A percentile compares a stretch with the other conserved stretches of the same genome.
phyloP scores from a whole-genome alignment of 2,888 invertebrate species.

The Petrolisthes manimaculis region DNA sequence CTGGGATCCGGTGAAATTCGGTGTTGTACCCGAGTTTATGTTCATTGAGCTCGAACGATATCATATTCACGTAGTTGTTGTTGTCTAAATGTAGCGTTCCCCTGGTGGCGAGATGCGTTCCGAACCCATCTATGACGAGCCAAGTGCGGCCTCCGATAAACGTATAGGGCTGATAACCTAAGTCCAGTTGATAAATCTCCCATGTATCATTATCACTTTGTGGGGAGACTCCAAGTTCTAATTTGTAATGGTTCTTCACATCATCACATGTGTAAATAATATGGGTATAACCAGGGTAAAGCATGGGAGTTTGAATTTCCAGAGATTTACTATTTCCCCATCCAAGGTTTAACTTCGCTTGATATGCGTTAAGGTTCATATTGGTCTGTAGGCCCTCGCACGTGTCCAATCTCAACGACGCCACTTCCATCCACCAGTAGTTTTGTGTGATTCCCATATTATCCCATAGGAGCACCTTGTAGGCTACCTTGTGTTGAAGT shows the following conservation, averaged over 20 bases:
- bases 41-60: slow-evolving; percentile 39
- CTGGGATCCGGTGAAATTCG: slow-evolving; percentile 8
- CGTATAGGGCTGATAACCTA: not conserved
- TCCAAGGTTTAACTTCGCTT: no score
- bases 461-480: no score
- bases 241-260: slow-evolving; percentile 22
- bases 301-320: slow-evolving; percentile 21
- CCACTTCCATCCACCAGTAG: no score
- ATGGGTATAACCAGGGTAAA: slow-evolving; percentile 20
- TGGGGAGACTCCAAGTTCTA: slow-evolving; percentile 3
- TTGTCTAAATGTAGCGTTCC: slow-evolving; percentile 29
- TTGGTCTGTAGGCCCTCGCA: no score
- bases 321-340: slow-evolving; percentile 22
- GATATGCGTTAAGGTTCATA: no score
- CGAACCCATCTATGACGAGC: not conserved
- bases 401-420: no score
- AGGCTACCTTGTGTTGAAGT: no score
- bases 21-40: slow-evolving; percentile 32
- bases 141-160: not conserved
- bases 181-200: not conserved
- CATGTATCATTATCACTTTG: not conserved
- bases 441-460: no score
- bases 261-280: slow-evolving; percentile 13
- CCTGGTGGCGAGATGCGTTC: not conserved
- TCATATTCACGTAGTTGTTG: slow-evolving; percentile 26